Base-by-base conservation (phyloP, 2,113 vertebrate species). In the Corynorhinus townsendii region DNA sequence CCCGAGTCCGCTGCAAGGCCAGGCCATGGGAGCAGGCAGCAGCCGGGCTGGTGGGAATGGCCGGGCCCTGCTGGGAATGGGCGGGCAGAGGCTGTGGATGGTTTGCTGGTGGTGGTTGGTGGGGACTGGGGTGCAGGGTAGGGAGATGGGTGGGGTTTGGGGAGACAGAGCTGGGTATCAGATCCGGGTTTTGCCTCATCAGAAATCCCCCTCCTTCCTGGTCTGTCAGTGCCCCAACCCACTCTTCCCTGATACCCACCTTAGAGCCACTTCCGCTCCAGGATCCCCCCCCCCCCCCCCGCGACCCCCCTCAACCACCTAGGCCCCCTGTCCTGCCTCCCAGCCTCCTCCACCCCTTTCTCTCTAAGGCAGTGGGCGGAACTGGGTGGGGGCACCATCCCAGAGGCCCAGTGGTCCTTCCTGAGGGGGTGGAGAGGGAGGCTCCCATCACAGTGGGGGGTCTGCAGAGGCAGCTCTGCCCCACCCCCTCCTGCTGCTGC, bases 391-490 rank as follows among this genome's bases (percentile, higher is more conserved):
- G 33, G 11, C 64, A 26, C 26, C 56, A 11, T 38, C 22, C 54
- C 43, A 3, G 10, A 30, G 40, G 49, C 54, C 83, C 66, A 56
- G 68, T 6, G 28, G 16, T 84, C 45, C 93, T 96, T 95, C 94
- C 91, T 59, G 20, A 72, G 45, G 86, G 86, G 19, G 0, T 2
- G 85, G n/a, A 38, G 40, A 43, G 75, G n/a, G 43, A 43, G 0
- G 83, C 59, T 10, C 59, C 98, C 98, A 99, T 99, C 99, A 1
- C 99, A 99, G 98, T 99, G 99, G 30, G 98, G 98, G 38, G 99
- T 95, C 97, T 99, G 99, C 11, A 99, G 98, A 45, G 99, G 98
- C 89, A 99, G 98, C 95, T 99, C 98, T 5, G 5, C 52, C 52
- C 52, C 52, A 19, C 86, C 99, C 99, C 90, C 89, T 99, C 99